phyloP scores from a whole-genome alignment of 2,113 vertebrate species.

The Psilopsiagon aurifrons region DNA sequence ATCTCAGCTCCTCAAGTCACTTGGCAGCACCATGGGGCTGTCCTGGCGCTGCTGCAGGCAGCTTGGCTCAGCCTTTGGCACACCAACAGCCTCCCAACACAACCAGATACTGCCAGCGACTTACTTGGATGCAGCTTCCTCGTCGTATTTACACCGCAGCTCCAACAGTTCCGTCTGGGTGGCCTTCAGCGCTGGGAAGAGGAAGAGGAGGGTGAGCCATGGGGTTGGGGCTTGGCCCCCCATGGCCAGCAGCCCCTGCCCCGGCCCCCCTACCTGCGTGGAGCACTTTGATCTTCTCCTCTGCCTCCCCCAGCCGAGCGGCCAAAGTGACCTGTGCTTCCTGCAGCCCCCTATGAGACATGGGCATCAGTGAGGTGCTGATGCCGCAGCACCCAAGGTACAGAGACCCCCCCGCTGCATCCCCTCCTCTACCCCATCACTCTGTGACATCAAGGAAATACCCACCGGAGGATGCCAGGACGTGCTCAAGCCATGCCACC shows the following conservation, averaged over 20 bases:
- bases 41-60: neutral
- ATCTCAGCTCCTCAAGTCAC: neutral
- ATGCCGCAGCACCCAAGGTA: neutral
- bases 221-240: neutral
- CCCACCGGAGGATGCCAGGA: neutral
- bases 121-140: constrained; percentile 92
- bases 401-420: fast-evolving
- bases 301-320: constrained; percentile 88
- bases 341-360: constrained; percentile 83
- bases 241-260: neutral
- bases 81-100: neutral
- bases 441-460: neutral
- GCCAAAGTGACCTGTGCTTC: constrained; percentile 84
- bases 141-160: constrained; percentile 91
- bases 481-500: neutral
- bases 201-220: neutral
- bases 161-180: constrained; percentile 93
- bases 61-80: neutral
- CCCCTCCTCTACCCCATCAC: neutral
- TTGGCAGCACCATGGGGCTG: fast-evolving
- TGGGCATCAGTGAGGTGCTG: neutral
- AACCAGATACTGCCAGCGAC: neutral
- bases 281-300: constrained; percentile 94
- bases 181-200: constrained; percentile 84
- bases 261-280: constrained; percentile 81